Conservation (phyloP, 2,888 invertebrate genomes). For the Sialis lutaria region DNA sequence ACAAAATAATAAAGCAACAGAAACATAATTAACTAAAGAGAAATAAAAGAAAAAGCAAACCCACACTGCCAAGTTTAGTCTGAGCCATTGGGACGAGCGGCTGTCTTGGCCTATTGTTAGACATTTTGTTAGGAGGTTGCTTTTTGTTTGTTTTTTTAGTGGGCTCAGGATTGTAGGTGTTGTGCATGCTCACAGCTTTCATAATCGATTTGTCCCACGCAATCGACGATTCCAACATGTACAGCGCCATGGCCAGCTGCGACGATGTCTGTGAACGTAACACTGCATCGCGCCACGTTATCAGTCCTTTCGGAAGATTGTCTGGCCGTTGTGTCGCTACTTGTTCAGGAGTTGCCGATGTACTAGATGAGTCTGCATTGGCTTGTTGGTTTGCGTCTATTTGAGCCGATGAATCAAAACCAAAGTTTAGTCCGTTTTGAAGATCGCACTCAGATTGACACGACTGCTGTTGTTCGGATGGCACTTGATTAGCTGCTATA, state of each 20-base stretch:
- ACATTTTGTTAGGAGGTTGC: constrained; percentile 4
- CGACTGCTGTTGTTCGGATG: neutral
- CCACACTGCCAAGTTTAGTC: constrained; percentile 6
- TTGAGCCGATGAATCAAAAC: constrained; percentile 8
- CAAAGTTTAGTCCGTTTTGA: constrained; percentile 12
- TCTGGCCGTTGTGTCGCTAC: constrained; percentile 16
- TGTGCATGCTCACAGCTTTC: constrained; percentile 76
- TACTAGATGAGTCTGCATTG: constrained; percentile 7
- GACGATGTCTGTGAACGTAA: constrained; percentile 70
- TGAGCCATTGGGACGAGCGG: constrained; percentile 1
- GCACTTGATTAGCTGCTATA: constrained; percentile 11
- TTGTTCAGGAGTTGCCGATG: constrained; percentile 3
- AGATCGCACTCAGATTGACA: constrained; percentile 12
- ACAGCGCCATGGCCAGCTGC: constrained; percentile 77
- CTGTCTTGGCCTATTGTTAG: constrained; percentile 2
- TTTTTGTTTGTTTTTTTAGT: constrained; percentile 6
- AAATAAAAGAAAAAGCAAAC: constrained; percentile 6
- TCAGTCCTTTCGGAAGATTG: constrained; percentile 58
- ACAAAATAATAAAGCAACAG: constrained; percentile 1
- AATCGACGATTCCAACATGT: constrained; percentile 78
- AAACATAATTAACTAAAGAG: constrained; percentile 3
- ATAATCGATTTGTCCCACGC: constrained; percentile 99
- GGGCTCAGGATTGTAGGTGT: neutral
- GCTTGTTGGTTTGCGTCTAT: constrained; percentile 6
- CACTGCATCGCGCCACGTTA: constrained; percentile 82